phyloP scores from a whole-genome alignment of 2,113 vertebrate genomes.

The Menura novaehollandiae region DNA sequence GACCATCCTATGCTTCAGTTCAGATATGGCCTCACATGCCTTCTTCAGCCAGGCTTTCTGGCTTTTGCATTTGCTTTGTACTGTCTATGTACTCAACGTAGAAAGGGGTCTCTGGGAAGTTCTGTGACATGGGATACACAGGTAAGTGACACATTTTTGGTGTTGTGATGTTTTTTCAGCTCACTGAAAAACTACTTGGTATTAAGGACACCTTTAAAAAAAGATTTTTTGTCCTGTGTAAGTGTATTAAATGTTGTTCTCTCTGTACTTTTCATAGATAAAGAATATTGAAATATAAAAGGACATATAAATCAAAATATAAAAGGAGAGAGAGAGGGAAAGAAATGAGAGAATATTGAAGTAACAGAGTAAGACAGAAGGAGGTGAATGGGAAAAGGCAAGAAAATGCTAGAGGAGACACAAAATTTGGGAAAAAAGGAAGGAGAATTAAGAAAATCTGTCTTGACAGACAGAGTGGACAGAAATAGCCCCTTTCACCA shows the following conservation, averaged over 20 bases:
- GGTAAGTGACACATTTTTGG: background rate
- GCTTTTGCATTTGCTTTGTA: background rate
- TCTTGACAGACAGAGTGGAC: background rate
- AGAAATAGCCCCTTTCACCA: slow-evolving; percentile 5
- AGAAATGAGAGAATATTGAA: background rate
- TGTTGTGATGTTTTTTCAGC: background rate
- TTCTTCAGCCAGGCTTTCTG: background rate
- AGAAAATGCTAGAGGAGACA: background rate
- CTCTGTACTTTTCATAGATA: background rate
- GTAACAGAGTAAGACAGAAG: background rate
- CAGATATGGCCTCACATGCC: background rate
- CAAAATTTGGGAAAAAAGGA: background rate
- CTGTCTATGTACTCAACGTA: background rate
- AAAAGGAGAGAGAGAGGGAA: background rate
- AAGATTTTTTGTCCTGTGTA: background rate
- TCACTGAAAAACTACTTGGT: background rate
- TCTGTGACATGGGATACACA: background rate
- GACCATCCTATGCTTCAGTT: background rate
- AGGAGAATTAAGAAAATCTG: background rate
- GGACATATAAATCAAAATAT: background rate
- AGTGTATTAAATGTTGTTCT: background rate
- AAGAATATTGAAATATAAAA: background rate
- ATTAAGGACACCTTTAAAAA: background rate
- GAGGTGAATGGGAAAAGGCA: background rate
- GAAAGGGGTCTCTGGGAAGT: background rate